phyloP scores from a whole-genome alignment of 1,140 invertebrate species.

The Aphaenogaster floridana region DNA sequence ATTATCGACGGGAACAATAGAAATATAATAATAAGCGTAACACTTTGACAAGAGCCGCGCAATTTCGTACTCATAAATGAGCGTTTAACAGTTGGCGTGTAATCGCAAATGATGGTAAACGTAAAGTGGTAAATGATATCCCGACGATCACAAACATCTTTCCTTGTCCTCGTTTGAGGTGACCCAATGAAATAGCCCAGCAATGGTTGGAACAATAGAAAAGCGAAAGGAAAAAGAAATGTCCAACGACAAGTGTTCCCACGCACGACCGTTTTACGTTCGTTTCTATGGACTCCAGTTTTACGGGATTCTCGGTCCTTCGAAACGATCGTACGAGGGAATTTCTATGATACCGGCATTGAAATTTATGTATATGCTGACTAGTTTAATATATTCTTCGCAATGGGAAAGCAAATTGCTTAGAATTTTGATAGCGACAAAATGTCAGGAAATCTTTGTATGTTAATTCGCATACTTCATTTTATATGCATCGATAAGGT shows the following conservation, averaged over 20 bases:
- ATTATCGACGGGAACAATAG: conserved; percentile 37
- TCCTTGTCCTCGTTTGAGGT: conserved; percentile 27
- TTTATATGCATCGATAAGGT: neutral
- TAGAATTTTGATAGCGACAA: neutral
- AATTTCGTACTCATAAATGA: conserved; percentile 27
- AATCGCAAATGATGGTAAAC: conserved; percentile 47
- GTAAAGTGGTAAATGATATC: conserved; percentile 12
- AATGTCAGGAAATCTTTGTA: neutral
- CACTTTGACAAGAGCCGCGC: conserved; percentile 51
- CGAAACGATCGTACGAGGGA: conserved; percentile 51
- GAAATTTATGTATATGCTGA: conserved; percentile 3
- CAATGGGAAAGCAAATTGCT: neutral
- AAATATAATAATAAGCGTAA: conserved; percentile 49
- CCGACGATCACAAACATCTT: conserved; percentile 34
- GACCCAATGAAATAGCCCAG: conserved; percentile 55
- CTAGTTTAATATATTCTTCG: neutral
- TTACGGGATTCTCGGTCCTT: conserved; percentile 58
- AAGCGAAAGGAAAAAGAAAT: conserved; percentile 65
- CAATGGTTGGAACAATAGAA: conserved; percentile 67
- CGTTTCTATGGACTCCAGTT: conserved; percentile 67
- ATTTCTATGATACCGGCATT: conserved; percentile 63
- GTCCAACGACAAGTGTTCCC: conserved; percentile 69
- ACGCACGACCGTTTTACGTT: conserved; percentile 68
- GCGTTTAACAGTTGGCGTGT: conserved; percentile 40
- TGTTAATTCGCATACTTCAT: too few species aligned